A percentile compares a stretch with the other conserved stretches of the same genome.
Evolutionary conservation across 2,888 invertebrate species (phyloP).

Genomic region (Mythimna vitellina): DNA sequence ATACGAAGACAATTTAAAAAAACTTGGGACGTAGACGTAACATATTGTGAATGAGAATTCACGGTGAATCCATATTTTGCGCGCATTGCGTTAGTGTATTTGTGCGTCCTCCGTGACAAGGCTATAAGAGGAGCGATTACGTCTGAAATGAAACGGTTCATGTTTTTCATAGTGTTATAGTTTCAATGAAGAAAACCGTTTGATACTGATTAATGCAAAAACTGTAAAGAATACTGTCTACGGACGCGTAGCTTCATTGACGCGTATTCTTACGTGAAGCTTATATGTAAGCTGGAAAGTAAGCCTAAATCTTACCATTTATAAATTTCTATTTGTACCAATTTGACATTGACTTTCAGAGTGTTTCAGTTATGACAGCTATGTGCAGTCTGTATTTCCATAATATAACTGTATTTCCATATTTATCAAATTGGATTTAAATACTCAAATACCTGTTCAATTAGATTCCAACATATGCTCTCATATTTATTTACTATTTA

Average conservation of each 20-base stretch:
- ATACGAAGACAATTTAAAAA: neutral
- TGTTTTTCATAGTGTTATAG: neutral
- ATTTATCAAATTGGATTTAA: too few relatives aligned
- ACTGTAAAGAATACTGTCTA: too few relatives aligned
- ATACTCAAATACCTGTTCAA: too few relatives aligned
- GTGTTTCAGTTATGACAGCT: neutral
- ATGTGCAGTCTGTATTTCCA: neutral
- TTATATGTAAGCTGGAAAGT: too few relatives aligned
- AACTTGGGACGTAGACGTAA: neutral
- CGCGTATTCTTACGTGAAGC: too few relatives aligned
- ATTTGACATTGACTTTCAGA: neutral
- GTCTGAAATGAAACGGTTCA: neutral
- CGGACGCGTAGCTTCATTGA: too few relatives aligned
- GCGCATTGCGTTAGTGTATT: constrained; percentile 74
- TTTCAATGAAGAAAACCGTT: neutral
- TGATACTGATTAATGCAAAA: neutral
- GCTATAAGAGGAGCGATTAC: constrained; percentile 67
- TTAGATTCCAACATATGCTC: too few relatives aligned
- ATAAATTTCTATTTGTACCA: too few relatives aligned
- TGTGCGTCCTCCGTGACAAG: constrained; percentile 70
- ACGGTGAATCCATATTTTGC: constrained; percentile 74
- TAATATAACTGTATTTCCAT: neutral
- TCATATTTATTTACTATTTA: too few relatives aligned
- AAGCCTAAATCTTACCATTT: too few relatives aligned
- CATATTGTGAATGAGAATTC: constrained; percentile 33